A percentile compares a stretch with the other conserved stretches of the same genome.
phyloP scores from a whole-genome alignment of 2,113 vertebrate genomes.

The Myotis brandtii region DNA sequence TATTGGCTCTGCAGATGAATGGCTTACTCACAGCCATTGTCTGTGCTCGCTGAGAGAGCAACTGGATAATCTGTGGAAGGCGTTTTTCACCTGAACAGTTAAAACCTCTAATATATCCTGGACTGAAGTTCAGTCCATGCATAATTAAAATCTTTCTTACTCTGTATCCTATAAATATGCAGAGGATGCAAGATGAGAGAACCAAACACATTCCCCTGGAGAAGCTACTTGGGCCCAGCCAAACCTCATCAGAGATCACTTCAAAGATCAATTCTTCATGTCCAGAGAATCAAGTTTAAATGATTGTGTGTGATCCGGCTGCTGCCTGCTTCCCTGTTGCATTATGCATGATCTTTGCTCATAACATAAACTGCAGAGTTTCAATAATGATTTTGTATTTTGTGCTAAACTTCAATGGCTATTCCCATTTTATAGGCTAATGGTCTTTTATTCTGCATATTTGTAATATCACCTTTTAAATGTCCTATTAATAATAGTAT shows the following conservation, averaged over 20 bases:
- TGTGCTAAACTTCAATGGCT: slow-evolving; percentile 32
- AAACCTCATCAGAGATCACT: slow-evolving; percentile 72
- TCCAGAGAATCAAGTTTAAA: slow-evolving; percentile 75
- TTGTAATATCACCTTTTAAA: slow-evolving; percentile 40
- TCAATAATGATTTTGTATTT: slow-evolving; percentile 76
- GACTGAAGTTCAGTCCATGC: slow-evolving; percentile 60
- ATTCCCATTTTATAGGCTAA: slow-evolving; percentile 56
- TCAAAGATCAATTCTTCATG: slow-evolving; percentile 77
- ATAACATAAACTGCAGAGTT: slow-evolving; percentile 73
- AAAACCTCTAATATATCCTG: slow-evolving; percentile 60
- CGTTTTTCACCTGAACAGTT: background rate
- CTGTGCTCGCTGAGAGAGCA: background rate
- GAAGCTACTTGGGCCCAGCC: slow-evolving; percentile 46
- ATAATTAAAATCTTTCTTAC: slow-evolving; percentile 80
- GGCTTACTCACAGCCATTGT: background rate
- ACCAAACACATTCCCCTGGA: slow-evolving; percentile 61
- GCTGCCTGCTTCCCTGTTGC: slow-evolving; percentile 54
- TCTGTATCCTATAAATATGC: slow-evolving; percentile 78
- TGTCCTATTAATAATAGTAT: slow-evolving; percentile 42
- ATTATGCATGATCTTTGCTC: slow-evolving; percentile 75
- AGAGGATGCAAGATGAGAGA: slow-evolving; percentile 61
- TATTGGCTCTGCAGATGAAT: background rate
- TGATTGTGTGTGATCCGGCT: slow-evolving; percentile 54
- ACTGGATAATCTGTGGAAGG: background rate
- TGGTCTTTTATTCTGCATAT: slow-evolving; percentile 58